These are phyloP conservation scores for Caenorhabditis tropicalis DNA, from an alignment of 1,140 invertebrate species.

Conservation along the genomic window DNA sequence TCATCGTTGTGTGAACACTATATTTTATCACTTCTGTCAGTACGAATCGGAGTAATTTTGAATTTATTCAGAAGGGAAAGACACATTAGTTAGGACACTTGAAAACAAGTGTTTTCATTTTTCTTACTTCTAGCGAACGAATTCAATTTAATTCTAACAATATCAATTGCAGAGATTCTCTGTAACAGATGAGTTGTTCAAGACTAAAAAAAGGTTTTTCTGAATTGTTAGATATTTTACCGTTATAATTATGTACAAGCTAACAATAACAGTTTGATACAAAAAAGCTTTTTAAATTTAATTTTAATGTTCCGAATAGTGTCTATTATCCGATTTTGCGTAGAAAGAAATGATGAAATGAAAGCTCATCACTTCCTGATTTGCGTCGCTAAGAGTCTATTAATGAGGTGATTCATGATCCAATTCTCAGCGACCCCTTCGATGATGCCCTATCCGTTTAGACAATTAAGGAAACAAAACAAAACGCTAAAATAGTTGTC, in stretches of 20 bases:
- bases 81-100: too few relatives aligned
- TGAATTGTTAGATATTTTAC: too few relatives aligned
- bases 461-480: conserved; percentile 30
- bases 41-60: not conserved
- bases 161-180: too few relatives aligned
- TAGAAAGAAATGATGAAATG: not conserved
- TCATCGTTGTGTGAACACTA: not conserved
- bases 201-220: too few relatives aligned
- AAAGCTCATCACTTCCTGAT: conserved; percentile 36
- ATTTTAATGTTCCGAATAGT: not conserved
- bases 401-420: conserved; percentile 28
- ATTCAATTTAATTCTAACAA: too few relatives aligned
- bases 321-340: conserved; percentile 8
- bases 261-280: too few relatives aligned
- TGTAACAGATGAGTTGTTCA: too few relatives aligned
- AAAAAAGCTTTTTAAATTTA: too few relatives aligned
- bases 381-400: conserved; percentile 39
- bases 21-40: not conserved
- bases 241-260: too few relatives aligned
- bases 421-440: not conserved
- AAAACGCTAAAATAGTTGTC: conserved; percentile 6
- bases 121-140: not conserved
- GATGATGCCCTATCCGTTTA: conserved; percentile 11
- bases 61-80: not conserved
- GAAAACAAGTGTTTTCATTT: conserved; percentile 18